Evolutionary conservation across 2,797 vertebrate species (phyloP).

Genomic region (Paguma larvata): DNA sequence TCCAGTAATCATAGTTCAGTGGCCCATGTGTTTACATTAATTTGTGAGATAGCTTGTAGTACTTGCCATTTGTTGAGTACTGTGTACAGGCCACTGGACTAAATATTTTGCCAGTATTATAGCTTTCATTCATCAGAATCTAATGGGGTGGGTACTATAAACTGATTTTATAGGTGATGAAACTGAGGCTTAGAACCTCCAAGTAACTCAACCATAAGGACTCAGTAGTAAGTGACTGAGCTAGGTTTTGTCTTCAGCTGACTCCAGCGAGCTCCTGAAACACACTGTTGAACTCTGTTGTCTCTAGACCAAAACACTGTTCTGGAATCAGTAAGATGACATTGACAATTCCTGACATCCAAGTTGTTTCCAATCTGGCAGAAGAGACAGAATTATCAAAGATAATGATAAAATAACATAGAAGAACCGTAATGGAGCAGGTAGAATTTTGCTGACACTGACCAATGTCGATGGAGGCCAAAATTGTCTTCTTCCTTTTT

Average conservation of each 20-base stretch:
- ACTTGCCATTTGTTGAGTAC: not conserved
- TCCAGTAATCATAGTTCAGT: not conserved
- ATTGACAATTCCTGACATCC: not conserved
- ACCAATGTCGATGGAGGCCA: constrained; percentile 9
- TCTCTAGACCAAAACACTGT: not conserved
- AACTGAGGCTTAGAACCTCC: not conserved
- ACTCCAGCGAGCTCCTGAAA: not conserved
- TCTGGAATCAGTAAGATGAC: not conserved
- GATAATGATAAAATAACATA: not conserved
- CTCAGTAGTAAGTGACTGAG: not conserved
- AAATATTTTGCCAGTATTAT: not conserved
- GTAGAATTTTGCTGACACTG: not conserved
- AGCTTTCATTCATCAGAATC: not conserved
- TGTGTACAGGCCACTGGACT: not conserved
- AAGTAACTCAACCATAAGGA: not conserved
- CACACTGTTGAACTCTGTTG: not conserved
- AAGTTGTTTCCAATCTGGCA: not conserved
- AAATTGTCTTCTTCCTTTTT: not conserved
- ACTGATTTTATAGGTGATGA: not conserved
- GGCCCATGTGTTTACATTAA: not conserved
- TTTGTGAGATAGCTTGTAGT: not conserved
- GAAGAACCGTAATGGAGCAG: not conserved
- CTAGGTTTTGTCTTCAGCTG: not conserved
- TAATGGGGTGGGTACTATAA: not conserved
- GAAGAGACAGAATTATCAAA: not conserved